These are phyloP conservation scores for Auanema sp. DNA, from an alignment of 2,888 invertebrate species.

Conservation along the genomic window DNA sequence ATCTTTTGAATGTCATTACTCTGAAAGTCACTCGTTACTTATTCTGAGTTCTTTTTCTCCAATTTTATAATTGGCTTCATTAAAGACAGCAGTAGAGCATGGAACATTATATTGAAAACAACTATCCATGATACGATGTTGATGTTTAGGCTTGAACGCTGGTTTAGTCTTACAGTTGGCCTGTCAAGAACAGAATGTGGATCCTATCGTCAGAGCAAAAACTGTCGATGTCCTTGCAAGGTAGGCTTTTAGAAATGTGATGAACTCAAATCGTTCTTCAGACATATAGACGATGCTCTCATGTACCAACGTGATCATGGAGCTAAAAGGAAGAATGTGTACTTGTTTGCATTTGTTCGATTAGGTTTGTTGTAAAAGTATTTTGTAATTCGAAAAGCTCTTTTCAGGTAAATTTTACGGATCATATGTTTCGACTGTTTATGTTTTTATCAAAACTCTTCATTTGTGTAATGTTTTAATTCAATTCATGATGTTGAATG, in stretches of 20 bases:
- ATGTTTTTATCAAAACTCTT: conserved; percentile 66
- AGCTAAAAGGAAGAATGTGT: conserved; percentile 43
- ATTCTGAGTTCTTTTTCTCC: too few relatives aligned
- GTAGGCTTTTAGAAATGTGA: not conserved
- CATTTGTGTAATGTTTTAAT: conserved; percentile 56
- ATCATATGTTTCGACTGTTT: conserved; percentile 66
- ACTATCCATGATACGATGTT: not conserved
- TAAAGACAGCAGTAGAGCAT: too few relatives aligned
- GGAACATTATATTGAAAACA: too few relatives aligned
- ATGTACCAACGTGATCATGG: conserved; percentile 64
- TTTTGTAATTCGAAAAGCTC: not conserved
- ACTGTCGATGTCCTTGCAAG: conserved; percentile 67
- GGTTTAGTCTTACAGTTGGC: conserved; percentile 63
- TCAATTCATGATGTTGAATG: conserved; percentile 67
- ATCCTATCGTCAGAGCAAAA: conserved; percentile 66
- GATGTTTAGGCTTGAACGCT: conserved; percentile 66
- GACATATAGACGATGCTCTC: conserved; percentile 68
- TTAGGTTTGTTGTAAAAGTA: conserved; percentile 35
- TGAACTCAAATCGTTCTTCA: conserved; percentile 9
- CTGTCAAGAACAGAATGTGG: conserved; percentile 65
- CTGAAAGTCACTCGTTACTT: too few relatives aligned
- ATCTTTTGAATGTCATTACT: too few relatives aligned
- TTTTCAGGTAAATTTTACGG: conserved; percentile 65
- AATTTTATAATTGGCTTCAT: too few relatives aligned
- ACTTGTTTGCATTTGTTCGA: conserved; percentile 47